Conservation (phyloP, 2,888 invertebrate genomes). For the Eristalis tenax region DNA sequence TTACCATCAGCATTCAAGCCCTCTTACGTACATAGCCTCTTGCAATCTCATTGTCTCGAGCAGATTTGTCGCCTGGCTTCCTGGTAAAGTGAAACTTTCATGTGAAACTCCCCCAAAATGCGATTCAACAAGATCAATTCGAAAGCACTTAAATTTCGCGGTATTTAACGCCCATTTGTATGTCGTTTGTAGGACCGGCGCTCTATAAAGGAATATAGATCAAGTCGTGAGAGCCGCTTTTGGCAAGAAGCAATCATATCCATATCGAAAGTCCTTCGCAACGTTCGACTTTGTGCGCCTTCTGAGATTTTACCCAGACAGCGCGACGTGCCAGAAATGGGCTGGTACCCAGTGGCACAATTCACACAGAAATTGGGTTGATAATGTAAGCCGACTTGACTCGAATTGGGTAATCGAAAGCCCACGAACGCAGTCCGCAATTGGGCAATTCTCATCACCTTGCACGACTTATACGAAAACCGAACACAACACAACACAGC, state of each 20-base stretch:
- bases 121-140: slow-evolving; percentile 4
- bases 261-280: slow-evolving; percentile 54
- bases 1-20: no score
- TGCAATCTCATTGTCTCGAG: no score
- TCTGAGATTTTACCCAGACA: not conserved
- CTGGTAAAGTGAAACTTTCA: slow-evolving; percentile 6
- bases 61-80: no score
- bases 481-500: not conserved
- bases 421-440: not conserved
- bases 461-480: slow-evolving; percentile 28
- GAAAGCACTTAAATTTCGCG: slow-evolving; percentile 19
- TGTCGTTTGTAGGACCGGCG: slow-evolving; percentile 44
- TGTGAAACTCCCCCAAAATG: not conserved
- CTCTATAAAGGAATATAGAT: slow-evolving; percentile 64
- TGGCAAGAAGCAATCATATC: slow-evolving; percentile 62
- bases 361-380: slow-evolving; percentile 27
- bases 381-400: slow-evolving; percentile 1
- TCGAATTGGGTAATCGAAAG: slow-evolving; percentile 28
- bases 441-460: slow-evolving; percentile 39
- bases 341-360: not conserved
- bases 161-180: slow-evolving; percentile 59
- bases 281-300: not conserved
- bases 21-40: no score
- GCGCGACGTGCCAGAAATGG: not conserved
- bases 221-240: slow-evolving; percentile 42